These are phyloP conservation scores for Mellivora capensis DNA, from an alignment of 2,113 vertebrate species.

Conservation along the genomic window DNA sequence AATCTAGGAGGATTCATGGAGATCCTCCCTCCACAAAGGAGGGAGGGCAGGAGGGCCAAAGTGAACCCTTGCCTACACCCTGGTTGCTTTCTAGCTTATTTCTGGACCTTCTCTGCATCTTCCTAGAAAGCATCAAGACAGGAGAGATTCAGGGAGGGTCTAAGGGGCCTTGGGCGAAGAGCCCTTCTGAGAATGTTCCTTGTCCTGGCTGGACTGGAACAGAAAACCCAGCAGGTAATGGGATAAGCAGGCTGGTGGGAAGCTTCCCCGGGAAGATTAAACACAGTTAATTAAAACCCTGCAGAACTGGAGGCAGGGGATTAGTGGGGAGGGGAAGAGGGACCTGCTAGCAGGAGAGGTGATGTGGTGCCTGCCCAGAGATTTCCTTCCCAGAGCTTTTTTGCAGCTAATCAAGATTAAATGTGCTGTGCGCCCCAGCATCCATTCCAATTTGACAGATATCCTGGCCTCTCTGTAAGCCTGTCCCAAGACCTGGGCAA, in stretches of 20 bases:
- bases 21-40: not conserved
- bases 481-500: not conserved
- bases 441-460: not conserved
- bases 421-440: not conserved
- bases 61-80: not conserved
- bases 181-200: not conserved
- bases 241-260: not conserved
- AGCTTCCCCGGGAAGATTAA: slow-evolving; percentile 57
- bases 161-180: not conserved
- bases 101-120: not conserved
- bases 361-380: not conserved
- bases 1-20: not conserved
- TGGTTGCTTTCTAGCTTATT: not conserved
- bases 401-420: not conserved
- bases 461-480: not conserved
- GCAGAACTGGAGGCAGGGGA: not conserved
- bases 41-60: not conserved
- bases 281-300: slow-evolving; percentile 59
- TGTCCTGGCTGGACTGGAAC: not conserved
- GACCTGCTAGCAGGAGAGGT: not conserved
- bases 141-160: not conserved
- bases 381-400: not conserved
- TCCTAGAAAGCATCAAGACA: not conserved
- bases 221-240: slow-evolving; percentile 31
- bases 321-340: not conserved